Evolutionary conservation across 2,113 vertebrate species (phyloP).

Genomic region (Colossoma macropomum): DNA sequence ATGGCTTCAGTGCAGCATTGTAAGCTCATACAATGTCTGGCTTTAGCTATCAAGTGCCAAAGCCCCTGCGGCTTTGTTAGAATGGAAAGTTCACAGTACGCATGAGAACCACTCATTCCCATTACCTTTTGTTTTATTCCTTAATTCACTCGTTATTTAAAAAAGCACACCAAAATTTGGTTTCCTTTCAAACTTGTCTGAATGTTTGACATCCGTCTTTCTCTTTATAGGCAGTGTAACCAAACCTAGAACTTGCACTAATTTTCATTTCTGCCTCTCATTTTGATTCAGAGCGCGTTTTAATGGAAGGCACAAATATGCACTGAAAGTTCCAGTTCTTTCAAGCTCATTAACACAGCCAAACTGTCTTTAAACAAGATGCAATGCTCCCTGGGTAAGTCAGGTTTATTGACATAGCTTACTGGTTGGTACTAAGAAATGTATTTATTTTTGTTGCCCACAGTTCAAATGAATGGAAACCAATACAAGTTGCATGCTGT

Average conservation of each 20-base stretch:
- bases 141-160: neutral
- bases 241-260: constrained; percentile 22
- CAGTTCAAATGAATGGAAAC: neutral
- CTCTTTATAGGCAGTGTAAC: constrained; percentile 5
- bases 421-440: too few species aligned
- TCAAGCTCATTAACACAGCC: constrained; percentile 9
- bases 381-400: neutral
- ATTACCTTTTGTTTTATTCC: constrained; percentile 21
- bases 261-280: constrained; percentile 38
- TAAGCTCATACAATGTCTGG: constrained; percentile 59
- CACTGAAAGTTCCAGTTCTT: constrained; percentile 12
- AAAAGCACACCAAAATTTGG: neutral
- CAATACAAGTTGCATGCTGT: neutral
- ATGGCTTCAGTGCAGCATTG: constrained; percentile 55
- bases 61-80: constrained; percentile 54
- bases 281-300: constrained; percentile 47
- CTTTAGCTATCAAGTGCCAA: constrained; percentile 58
- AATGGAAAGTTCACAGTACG: constrained; percentile 40
- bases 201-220: neutral
- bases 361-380: constrained; percentile 31
- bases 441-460: too few species aligned
- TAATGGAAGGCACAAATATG: constrained; percentile 1
- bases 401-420: too few species aligned
- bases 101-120: constrained; percentile 44
- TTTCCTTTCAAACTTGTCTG: neutral